phyloP scores from a whole-genome alignment of 1,140 invertebrate species.

The Ceratoteleas bidentatus region DNA sequence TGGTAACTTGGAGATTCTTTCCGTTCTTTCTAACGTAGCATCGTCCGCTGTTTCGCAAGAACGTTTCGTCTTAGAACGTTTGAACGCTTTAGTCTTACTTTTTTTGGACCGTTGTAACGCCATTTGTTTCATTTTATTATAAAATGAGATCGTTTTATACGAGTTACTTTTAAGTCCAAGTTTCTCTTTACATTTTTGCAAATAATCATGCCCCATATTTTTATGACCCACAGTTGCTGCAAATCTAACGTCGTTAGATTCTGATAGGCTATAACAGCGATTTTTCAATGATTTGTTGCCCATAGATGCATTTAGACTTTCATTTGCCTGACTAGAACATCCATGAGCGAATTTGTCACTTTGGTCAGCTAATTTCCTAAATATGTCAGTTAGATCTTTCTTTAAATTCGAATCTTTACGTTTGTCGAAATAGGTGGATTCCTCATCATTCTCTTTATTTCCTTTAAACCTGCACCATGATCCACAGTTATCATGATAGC shows the following conservation, averaged over 20 bases:
- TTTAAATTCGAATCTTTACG: slow-evolving; percentile 1
- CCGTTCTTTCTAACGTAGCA: slow-evolving; percentile 13
- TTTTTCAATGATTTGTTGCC: slow-evolving; percentile 41
- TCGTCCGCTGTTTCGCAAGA: background rate
- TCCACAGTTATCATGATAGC: slow-evolving; percentile 46
- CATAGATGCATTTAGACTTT: slow-evolving; percentile 54
- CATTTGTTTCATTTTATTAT: background rate
- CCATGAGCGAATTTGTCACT: slow-evolving; percentile 23
- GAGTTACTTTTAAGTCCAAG: background rate
- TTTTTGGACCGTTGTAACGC: background rate
- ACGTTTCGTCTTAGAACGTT: slow-evolving; percentile 14
- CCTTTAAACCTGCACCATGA: slow-evolving; percentile 44
- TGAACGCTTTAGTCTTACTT: slow-evolving; percentile 9
- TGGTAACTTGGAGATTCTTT: slow-evolving; percentile 11
- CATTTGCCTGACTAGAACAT: slow-evolving; percentile 54
- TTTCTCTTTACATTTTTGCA: background rate
- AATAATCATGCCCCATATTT: slow-evolving; percentile 21
- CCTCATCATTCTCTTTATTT: background rate
- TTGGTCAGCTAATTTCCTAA: slow-evolving; percentile 31
- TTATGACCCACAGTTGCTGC: slow-evolving; percentile 20
- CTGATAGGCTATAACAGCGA: slow-evolving; percentile 41
- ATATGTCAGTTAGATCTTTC: slow-evolving; percentile 25
- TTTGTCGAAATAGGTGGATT: background rate
- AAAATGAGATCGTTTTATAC: background rate
- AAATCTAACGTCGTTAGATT: slow-evolving; percentile 34